These are phyloP conservation scores for Gobionotothen gibberifrons DNA, from an alignment of 2,797 vertebrate genomes.

Conservation along the genomic window DNA sequence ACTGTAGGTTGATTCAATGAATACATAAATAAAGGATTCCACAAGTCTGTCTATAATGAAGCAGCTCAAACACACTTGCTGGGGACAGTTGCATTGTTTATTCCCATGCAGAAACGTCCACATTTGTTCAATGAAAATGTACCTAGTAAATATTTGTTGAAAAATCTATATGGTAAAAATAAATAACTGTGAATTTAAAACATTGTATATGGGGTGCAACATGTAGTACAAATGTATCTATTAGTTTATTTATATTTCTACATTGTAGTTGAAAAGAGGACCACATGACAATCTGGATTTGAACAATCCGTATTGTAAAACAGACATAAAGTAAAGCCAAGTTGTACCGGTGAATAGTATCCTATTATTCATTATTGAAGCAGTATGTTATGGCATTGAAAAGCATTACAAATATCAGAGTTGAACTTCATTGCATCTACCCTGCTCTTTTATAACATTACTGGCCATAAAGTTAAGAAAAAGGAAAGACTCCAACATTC, in stretches of 20 bases:
- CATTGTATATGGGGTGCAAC: slow-evolving; percentile 84
- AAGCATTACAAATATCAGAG: slow-evolving; percentile 68
- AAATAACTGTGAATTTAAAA: slow-evolving; percentile 89
- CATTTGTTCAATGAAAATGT: slow-evolving; percentile 91
- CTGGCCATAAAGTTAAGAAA: slow-evolving; percentile 70
- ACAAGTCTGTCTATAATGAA: slow-evolving; percentile 35
- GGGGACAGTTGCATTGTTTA: slow-evolving; percentile 84
- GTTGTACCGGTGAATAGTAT: slow-evolving; percentile 56
- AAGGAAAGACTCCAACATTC: slow-evolving; percentile 60
- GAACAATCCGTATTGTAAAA: slow-evolving; percentile 45
- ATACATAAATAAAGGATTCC: slow-evolving; percentile 33
- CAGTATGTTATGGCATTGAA: slow-evolving; percentile 54
- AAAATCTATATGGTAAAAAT: slow-evolving; percentile 96
- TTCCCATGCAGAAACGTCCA: slow-evolving; percentile 91
- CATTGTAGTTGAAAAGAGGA: slow-evolving; percentile 57
- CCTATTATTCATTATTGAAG: slow-evolving; percentile 56
- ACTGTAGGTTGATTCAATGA: slow-evolving; percentile 46
- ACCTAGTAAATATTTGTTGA: slow-evolving; percentile 89
- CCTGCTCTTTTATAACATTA: slow-evolving; percentile 65
- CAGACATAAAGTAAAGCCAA: slow-evolving; percentile 53
- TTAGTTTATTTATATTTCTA: slow-evolving; percentile 77
- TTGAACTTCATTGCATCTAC: slow-evolving; percentile 52
- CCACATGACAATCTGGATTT: slow-evolving; percentile 34
- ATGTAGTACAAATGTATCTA: slow-evolving; percentile 85
- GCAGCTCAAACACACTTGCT: slow-evolving; percentile 34